phyloP scores from a whole-genome alignment of 1,140 invertebrate genomes.

The Thaumetopoea pityocampa region DNA sequence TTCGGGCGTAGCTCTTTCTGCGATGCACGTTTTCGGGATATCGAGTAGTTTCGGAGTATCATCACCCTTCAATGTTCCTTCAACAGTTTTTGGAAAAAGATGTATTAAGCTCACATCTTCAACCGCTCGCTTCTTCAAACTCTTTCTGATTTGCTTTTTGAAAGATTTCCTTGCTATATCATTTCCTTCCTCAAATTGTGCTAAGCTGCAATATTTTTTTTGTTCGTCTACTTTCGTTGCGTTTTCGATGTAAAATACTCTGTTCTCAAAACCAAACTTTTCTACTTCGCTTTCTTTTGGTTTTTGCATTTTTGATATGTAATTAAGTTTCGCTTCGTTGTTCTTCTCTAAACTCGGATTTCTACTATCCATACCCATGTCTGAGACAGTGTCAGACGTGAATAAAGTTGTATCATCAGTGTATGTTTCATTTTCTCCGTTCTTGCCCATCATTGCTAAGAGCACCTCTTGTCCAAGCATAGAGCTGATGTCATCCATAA shows the following conservation, averaged over 20 bases:
- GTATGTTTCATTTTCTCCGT: conserved; percentile 80
- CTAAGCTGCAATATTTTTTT: conserved; percentile 83
- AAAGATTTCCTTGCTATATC: conserved; percentile 87
- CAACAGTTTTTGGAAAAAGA: conserved; percentile 49
- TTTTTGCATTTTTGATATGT: conserved; percentile 67
- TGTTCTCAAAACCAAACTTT: conserved; percentile 82
- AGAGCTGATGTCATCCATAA: conserved; percentile 86
- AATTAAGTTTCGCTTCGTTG: conserved; percentile 66
- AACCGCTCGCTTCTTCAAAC: conserved; percentile 51
- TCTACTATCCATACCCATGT: conserved; percentile 68
- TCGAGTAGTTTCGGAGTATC: conserved; percentile 26
- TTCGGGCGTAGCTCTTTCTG: conserved; percentile 3
- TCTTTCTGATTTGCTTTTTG: conserved; percentile 75
- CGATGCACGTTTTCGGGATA: conserved; percentile 1
- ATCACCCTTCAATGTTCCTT: conserved; percentile 34
- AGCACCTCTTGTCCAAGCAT: conserved; percentile 81
- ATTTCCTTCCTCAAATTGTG: conserved; percentile 86
- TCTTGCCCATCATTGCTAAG: conserved; percentile 79
- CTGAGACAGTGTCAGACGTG: conserved; percentile 77
- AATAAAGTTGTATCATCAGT: conserved; percentile 81
- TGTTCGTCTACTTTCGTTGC: conserved; percentile 76
- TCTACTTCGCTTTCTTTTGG: conserved; percentile 73
- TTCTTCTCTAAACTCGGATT: conserved; percentile 69
- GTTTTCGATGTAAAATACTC: conserved; percentile 79
- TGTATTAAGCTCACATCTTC: conserved; percentile 50